phyloP scores from a whole-genome alignment of 2,888 invertebrate species.

The Tubulanus polymorphus region DNA sequence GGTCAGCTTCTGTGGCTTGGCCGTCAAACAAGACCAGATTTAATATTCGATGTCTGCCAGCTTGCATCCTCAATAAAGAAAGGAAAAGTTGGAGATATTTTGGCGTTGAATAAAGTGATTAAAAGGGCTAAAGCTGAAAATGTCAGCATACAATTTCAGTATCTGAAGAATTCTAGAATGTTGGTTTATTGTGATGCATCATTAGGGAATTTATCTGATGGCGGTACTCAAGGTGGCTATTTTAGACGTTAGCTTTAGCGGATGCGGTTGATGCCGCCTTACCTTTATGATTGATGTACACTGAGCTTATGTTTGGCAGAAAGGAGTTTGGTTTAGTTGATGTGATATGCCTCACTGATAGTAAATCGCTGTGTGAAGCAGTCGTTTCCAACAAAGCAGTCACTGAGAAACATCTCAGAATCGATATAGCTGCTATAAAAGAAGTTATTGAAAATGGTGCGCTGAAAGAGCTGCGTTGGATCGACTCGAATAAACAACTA shows the following conservation, averaged over 20 bases:
- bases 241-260: slow-evolving; percentile 19
- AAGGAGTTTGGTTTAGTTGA: too few species aligned
- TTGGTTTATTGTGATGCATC: background rate
- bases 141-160: too few species aligned
- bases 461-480: background rate
- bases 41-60: too few species aligned
- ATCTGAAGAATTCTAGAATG: too few species aligned
- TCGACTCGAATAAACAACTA: background rate
- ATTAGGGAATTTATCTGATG: background rate
- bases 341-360: background rate
- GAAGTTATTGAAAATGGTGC: background rate
- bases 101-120: too few species aligned
- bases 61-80: too few species aligned
- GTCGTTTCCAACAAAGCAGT: background rate
- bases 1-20: too few species aligned
- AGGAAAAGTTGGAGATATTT: too few species aligned
- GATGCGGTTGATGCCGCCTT: slow-evolving; percentile 21
- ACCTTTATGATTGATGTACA: slow-evolving; percentile 12
- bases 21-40: too few species aligned
- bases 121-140: too few species aligned
- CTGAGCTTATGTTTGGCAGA: background rate
- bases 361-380: background rate
- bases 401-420: background rate
- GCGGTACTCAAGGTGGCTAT: too few species aligned
- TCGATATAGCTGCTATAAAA: slow-evolving; percentile 2